Evolutionary conservation across 2,888 invertebrate species (phyloP).

Genomic region (Heliconius cydno): DNA sequence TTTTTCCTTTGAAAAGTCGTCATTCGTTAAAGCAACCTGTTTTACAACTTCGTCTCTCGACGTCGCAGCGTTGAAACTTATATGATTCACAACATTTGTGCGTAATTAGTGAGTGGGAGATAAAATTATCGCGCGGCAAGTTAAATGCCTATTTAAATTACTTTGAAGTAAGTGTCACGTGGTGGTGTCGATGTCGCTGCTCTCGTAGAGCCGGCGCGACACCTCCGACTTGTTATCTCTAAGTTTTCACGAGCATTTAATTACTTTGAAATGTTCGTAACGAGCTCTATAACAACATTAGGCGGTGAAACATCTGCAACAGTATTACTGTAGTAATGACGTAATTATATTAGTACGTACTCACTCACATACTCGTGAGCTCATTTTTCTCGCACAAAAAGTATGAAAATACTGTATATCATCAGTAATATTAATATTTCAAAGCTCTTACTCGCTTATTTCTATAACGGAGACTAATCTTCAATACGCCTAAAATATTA

Average conservation of each 20-base stretch:
- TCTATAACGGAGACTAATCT: background rate
- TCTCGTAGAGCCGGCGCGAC: background rate
- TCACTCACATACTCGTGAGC: background rate
- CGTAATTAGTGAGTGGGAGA: conserved; percentile 32
- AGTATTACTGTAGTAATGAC: background rate
- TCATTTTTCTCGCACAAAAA: conserved; percentile 6
- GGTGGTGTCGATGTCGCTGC: background rate
- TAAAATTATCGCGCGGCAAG: conserved; percentile 18
- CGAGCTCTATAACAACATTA: background rate
- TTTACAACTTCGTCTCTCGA: conserved; percentile 35
- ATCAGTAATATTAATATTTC: background rate
- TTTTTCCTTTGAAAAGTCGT: conserved; percentile 7
- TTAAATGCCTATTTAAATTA: conserved; percentile 23
- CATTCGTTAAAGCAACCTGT: conserved; percentile 28
- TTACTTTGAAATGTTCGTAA: conserved; percentile 15
- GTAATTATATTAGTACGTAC: conserved; percentile 1
- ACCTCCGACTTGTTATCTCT: background rate
- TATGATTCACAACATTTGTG: conserved; percentile 30
- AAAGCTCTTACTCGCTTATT: background rate
- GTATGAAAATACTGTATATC: background rate
- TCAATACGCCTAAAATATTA: conserved; percentile 1
- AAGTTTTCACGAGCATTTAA: conserved; percentile 5
- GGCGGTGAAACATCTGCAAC: too few relatives aligned
- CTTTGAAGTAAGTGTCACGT: conserved; percentile 18
- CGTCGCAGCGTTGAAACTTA: conserved; percentile 32